Evolutionary conservation across 2,888 invertebrate genomes (phyloP), one percentile per base, ranked within the genome.

Genomic region (Ochlodes sylvanus): DNA sequence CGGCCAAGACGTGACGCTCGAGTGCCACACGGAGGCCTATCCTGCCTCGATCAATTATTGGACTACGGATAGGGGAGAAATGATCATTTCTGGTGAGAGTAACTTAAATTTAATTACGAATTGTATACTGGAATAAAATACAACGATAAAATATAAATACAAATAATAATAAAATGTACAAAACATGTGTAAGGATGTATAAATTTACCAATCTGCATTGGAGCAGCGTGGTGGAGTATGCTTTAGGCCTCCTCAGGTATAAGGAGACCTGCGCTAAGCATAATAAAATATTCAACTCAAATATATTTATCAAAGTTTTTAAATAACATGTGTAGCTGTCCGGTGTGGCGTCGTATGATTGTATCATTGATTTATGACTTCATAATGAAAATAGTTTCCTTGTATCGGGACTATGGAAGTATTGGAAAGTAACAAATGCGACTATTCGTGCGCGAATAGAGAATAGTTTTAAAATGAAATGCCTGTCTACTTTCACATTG

Each of bases 41-140:
- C 98, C 98, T 54, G 96, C 97, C 76, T 98, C 98, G 69, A 98
- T 98, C 89, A 98, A 98, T 94, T 98, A 98, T 88, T 98, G 98
- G 98, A 98, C 98, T 67, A 98, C 97, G 44, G 97, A 97, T 81
- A 95, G 96, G 70, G 98, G 98, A 71, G 98, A 98, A 87, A 98
- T 98, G 98, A 98, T 98, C 82, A 97, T 98, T 94, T 97, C 98
- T 92, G 98, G 98, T 98, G 94, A 95, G 94, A 82, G 79, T 79
- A 44, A 61, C 15, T 47, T 47, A 47, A 7, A 47, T 15, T 38
- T 38, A 38, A 38, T 38, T 38, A 38, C 2, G 0, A 38, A 38
- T 7, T 4, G 10, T 9, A 12, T 12, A 38, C 12, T 4, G 27
- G 27, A n/a, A n/a, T 27, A 27, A 27, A 2, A 5, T 27, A 27